These are phyloP conservation scores for Drosophila obscura DNA, from an alignment of 1,140 invertebrate species.

Conservation along the genomic window DNA sequence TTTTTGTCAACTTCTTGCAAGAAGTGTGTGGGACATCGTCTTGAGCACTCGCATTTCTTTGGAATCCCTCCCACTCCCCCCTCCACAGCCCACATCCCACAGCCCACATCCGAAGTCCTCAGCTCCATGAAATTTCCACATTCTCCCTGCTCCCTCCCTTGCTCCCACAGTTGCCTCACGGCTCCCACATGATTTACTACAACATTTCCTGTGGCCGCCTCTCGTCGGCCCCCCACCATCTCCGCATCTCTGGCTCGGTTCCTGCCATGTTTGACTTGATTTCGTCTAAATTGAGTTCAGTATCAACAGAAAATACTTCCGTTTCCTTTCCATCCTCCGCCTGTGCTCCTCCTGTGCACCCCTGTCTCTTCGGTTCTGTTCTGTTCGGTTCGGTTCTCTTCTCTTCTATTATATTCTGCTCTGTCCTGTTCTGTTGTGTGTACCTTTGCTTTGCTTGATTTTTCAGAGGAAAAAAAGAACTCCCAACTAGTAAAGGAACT, in stretches of 20 bases:
- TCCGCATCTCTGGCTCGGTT: slow-evolving; percentile 20
- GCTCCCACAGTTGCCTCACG: slow-evolving; percentile 47
- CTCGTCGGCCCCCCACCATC: neutral
- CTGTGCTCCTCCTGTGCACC: too few relatives aligned
- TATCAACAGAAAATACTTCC: slow-evolving; percentile 82
- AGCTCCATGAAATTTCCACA: neutral
- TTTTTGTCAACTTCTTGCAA: slow-evolving; percentile 56
- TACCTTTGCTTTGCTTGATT: slow-evolving; percentile 62
- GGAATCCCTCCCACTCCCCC: slow-evolving; percentile 26
- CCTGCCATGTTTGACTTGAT: slow-evolving; percentile 81
- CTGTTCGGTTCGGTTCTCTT: too few relatives aligned
- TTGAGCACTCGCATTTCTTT: slow-evolving; percentile 70
- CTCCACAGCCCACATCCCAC: slow-evolving; percentile 47
- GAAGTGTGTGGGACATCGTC: slow-evolving; percentile 54
- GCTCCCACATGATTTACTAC: slow-evolving; percentile 80
- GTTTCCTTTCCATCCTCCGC: slow-evolving; percentile 53
- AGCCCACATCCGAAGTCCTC: slow-evolving; percentile 15
- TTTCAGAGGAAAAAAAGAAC: slow-evolving; percentile 42
- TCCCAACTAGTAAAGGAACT: slow-evolving; percentile 14
- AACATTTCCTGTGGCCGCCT: slow-evolving; percentile 62
- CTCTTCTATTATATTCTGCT: neutral
- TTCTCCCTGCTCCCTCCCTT: neutral
- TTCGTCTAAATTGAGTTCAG: slow-evolving; percentile 82
- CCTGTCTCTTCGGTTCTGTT: neutral
- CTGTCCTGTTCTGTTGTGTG: slow-evolving; percentile 50